These are phyloP conservation scores for Chymomyza procnemis DNA, from an alignment of 2,888 invertebrate species.

Conservation along the genomic window DNA sequence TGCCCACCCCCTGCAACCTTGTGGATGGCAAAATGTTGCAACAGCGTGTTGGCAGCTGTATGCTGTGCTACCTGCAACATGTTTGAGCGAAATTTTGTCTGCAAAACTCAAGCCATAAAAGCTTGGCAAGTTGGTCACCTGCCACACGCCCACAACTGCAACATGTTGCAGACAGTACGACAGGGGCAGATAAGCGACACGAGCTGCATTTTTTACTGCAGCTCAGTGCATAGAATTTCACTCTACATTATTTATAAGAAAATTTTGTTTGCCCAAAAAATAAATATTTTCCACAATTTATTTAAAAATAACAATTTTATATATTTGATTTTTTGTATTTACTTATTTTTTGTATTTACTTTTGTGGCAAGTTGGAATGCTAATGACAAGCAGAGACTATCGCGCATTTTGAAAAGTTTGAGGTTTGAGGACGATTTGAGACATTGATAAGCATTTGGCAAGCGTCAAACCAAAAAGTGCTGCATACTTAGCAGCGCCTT, in stretches of 20 bases:
- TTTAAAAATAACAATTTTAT: not conserved
- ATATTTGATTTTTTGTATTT: not conserved
- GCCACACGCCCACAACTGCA: conserved; percentile 28
- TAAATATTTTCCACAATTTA: not conserved
- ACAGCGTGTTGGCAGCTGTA: not conserved
- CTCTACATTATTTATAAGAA: not conserved
- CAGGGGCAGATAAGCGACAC: not conserved
- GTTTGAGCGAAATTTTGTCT: conserved; percentile 3
- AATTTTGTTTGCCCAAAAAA: not conserved
- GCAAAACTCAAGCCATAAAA: conserved; percentile 3
- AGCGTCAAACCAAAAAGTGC: conserved; percentile 17
- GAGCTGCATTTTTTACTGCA: not conserved
- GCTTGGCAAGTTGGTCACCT: not conserved
- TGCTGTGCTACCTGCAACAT: conserved; percentile 20
- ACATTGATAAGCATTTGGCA: conserved; percentile 46
- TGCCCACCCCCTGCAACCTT: conserved; percentile 31
- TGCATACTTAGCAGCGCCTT: conserved; percentile 13
- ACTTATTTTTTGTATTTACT: not conserved
- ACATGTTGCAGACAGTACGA: conserved; percentile 10
- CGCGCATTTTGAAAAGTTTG: conserved; percentile 33
- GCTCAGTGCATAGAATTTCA: not conserved
- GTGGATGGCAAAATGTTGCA: conserved; percentile 21
- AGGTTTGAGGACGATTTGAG: conserved; percentile 45
- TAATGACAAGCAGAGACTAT: conserved; percentile 37
- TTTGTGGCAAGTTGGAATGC: not conserved